Evolutionary conservation across 1,140 invertebrate species (phyloP).

Genomic region (Eumaeus atala): DNA sequence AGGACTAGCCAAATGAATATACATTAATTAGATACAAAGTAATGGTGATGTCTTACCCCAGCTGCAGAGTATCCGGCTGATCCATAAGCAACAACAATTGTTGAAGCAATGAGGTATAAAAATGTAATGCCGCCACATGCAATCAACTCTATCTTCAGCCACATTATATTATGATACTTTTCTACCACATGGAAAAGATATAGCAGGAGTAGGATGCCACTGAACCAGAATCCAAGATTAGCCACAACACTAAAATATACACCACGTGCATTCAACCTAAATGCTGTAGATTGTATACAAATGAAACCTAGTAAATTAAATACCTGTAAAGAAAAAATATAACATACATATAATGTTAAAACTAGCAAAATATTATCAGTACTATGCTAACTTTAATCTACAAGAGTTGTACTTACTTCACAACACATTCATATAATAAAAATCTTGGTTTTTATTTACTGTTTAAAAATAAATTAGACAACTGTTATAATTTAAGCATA

Average conservation of each 20-base stretch:
- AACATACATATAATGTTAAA: too few species aligned
- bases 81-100: constrained; percentile 78
- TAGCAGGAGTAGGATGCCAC: constrained; percentile 81
- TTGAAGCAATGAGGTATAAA: constrained; percentile 82
- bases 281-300: constrained; percentile 80
- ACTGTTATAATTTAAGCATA: too few species aligned
- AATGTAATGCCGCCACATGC: constrained; percentile 80
- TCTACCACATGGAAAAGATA: constrained; percentile 91
- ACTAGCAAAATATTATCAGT: too few species aligned
- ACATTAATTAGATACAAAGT: too few species aligned
- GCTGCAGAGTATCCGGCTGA: constrained; percentile 78
- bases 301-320: constrained; percentile 88
- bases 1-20: not conserved
- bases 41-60: constrained; percentile 76
- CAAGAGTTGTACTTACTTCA: too few species aligned
- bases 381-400: too few species aligned
- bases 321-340: constrained; percentile 77
- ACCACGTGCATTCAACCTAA: constrained; percentile 75
- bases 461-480: too few species aligned
- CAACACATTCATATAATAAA: too few species aligned
- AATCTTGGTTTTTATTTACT: too few species aligned
- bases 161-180: constrained; percentile 87
- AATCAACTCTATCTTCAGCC: constrained; percentile 88
- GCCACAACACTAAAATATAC: constrained; percentile 88
- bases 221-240: constrained; percentile 86